Percentiles rank a stretch among this genome's conserved stretches.
Conservation (phyloP, 2,113 vertebrate genomes). For the Calyptommatus sinebrachiatus region DNA sequence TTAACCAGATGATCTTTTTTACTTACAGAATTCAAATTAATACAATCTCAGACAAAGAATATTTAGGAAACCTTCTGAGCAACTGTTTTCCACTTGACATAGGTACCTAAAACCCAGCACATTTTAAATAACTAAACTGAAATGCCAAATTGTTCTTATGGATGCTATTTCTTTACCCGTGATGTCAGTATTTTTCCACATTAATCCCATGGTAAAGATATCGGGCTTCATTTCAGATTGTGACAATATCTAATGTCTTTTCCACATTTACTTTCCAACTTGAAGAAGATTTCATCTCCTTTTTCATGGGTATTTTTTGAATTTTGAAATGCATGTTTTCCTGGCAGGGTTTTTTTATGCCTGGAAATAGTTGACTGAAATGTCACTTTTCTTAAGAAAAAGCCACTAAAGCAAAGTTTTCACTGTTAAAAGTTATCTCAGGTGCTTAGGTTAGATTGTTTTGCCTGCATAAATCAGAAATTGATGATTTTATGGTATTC, state of each 20-base stretch:
- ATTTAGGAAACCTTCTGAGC: conserved; percentile 37
- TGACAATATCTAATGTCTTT: conserved; percentile 76
- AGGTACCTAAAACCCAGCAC: conserved; percentile 49
- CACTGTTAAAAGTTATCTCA: conserved; percentile 50
- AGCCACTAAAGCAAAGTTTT: conserved; percentile 58
- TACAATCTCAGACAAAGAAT: neutral
- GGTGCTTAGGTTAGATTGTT: conserved; percentile 26
- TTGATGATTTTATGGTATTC: neutral
- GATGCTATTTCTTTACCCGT: conserved; percentile 60
- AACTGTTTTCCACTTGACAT: conserved; percentile 51
- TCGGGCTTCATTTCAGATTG: conserved; percentile 74
- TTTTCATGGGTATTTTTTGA: conserved; percentile 73
- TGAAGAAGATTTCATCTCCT: conserved; percentile 67
- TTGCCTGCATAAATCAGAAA: neutral
- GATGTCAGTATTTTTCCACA: conserved; percentile 77
- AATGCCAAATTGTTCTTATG: conserved; percentile 58
- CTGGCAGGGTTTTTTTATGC: conserved; percentile 71
- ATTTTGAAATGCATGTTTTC: conserved; percentile 75
- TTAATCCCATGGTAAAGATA: conserved; percentile 75
- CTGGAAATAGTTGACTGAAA: conserved; percentile 66
- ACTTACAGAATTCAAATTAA: neutral
- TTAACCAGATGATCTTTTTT: neutral
- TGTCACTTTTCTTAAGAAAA: conserved; percentile 73
- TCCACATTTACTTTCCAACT: conserved; percentile 66
- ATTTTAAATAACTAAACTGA: conserved; percentile 53